phyloP scores from a whole-genome alignment of 1,140 invertebrate species.

The Hylaeus anthracinus region DNA sequence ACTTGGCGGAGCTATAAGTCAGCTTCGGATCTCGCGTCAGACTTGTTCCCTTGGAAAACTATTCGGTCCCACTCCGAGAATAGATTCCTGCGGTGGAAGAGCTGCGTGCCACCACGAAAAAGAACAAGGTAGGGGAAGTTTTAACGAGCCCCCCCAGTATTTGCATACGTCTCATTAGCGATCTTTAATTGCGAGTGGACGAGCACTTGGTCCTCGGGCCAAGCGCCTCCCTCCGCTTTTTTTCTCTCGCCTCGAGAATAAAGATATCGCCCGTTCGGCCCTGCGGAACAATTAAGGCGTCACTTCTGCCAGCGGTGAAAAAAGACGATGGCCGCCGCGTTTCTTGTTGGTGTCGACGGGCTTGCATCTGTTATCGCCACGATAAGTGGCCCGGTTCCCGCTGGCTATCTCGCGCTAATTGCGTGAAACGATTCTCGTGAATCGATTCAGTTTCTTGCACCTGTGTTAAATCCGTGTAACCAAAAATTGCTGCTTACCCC shows the following conservation, averaged over 20 bases:
- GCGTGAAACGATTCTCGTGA: neutral
- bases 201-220: conserved; percentile 18
- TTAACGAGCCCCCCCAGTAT: conserved; percentile 54
- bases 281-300: conserved; percentile 46
- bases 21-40: neutral
- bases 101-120: conserved; percentile 19
- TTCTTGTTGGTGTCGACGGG: neutral
- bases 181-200: conserved; percentile 63
- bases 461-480: too few relatives aligned
- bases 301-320: neutral
- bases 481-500: too few relatives aligned
- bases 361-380: neutral
- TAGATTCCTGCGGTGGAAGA: neutral
- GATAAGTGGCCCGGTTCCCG: conserved; percentile 28
- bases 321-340: neutral
- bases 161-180: conserved; percentile 67
- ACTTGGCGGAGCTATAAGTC: too few relatives aligned
- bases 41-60: neutral
- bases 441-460: neutral
- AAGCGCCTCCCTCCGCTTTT: conserved; percentile 1
- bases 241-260: conserved; percentile 10
- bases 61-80: neutral
- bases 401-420: conserved; percentile 11
- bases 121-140: conserved; percentile 23
- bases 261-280: conserved; percentile 39